Conservation (phyloP, 2,888 invertebrate species). For the Aphidius colemani region DNA sequence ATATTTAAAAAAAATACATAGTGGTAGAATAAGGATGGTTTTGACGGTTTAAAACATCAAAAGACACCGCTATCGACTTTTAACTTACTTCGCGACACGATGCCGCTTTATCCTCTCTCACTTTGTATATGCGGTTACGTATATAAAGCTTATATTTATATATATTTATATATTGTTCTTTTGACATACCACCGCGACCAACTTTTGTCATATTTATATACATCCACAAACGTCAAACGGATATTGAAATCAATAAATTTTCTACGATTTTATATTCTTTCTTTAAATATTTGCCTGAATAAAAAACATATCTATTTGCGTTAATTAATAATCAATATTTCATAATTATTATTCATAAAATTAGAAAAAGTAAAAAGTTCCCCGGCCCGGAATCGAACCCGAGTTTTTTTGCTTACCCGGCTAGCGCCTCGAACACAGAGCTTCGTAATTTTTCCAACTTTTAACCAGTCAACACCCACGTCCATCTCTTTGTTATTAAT, state of each 20-base stretch:
- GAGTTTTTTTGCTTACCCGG: no score
- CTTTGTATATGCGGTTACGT: constrained; percentile 10
- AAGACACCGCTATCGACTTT: constrained; percentile 55
- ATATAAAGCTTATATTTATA: no score
- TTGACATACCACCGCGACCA: constrained; percentile 16
- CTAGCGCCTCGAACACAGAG: no score
- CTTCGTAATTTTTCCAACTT: no score
- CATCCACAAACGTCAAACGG: constrained; percentile 4
- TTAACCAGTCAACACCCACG: no score
- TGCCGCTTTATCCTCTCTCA: constrained; percentile 39
- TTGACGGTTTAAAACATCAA: constrained; percentile 42
- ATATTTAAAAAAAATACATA: no score
- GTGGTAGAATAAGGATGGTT: constrained; percentile 10
- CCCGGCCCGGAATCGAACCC: no score
- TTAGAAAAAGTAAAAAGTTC: no score
- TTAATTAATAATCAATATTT: neutral
- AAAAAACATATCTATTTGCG: neutral
- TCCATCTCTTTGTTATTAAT: no score
- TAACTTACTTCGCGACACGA: constrained; percentile 35
- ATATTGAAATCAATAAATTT: constrained; percentile 25
- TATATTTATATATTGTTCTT: constrained; percentile 12
- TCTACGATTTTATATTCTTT: neutral
- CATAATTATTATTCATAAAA: no score
- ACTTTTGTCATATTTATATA: neutral
- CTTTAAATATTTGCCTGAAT: constrained; percentile 9